phyloP scores from a whole-genome alignment of 2,113 vertebrate genomes.

The Pyxicephalus adspersus region DNA sequence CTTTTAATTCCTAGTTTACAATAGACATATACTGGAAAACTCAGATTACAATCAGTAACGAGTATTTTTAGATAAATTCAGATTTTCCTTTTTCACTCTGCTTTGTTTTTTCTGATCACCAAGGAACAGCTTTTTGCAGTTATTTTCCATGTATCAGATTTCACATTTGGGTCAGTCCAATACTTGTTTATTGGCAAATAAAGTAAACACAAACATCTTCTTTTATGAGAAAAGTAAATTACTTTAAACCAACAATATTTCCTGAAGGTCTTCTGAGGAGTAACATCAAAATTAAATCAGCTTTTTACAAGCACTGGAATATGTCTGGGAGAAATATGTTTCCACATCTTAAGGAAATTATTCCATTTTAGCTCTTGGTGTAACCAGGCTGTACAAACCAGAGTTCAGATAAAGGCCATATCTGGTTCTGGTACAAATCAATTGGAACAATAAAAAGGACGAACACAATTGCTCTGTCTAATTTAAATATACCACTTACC shows the following conservation, averaged over 20 bases:
- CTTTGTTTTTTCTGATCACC: background rate
- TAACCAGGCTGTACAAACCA: background rate
- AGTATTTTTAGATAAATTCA: background rate
- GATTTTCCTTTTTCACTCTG: background rate
- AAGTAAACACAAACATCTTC: slow-evolving; percentile 21
- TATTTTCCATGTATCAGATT: slow-evolving; percentile 5
- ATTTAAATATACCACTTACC: no score
- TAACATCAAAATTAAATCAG: slow-evolving; percentile 11
- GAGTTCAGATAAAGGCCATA: background rate
- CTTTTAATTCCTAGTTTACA: no score
- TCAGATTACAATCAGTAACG: background rate
- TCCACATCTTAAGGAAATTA: background rate
- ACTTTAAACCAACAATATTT: slow-evolving; percentile 34
- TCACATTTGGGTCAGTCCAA: slow-evolving; percentile 20
- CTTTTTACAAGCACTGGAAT: background rate
- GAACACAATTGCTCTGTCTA: no score
- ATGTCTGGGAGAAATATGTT: background rate
- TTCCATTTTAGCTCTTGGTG: slow-evolving; percentile 8
- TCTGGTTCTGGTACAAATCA: background rate
- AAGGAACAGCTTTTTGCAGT: background rate
- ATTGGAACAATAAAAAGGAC: background rate
- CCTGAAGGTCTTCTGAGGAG: slow-evolving; percentile 12
- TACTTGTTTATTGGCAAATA: slow-evolving; percentile 29
- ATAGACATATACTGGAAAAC: no score
- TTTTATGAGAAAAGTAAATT: slow-evolving; percentile 1